Base-by-base conservation (phyloP, 2,797 vertebrate species). In the Enteromius trimaculatus region DNA sequence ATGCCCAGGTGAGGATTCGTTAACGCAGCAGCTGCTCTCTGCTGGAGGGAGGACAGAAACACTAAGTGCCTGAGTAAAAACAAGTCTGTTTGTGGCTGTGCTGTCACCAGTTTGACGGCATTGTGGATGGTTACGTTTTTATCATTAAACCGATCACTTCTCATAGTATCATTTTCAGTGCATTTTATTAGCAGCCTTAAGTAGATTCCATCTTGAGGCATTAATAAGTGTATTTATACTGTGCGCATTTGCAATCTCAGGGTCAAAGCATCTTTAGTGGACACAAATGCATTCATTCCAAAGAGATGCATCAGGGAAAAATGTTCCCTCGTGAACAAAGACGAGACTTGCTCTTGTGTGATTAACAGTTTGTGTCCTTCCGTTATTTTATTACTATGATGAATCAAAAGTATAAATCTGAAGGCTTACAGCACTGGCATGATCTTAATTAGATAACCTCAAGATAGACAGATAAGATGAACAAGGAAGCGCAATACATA, bases 1-100 rank as follows among this genome's bases (percentile, higher is more conserved):
- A 90, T 96, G 86, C 96, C 96, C 85, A 98, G 97, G 96, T 97
- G 96, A 81, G 66, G 39, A 3, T 60, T 31, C 3, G 3, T 23
- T 13, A 34, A 26, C 1, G 5, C 23, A n/a, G 2, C 1, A 39
- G 34, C 29, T 19, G 53, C 37, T 65, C 37, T 31, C 74, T 78
- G 71, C 21, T 75, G 37, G 21, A 34, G 76, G 81, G 26, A 76
- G 14, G 44, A 74, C 77, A 79, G 72, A 85, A 68, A 83, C 79
- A 86, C 71, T 65, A 86, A 88, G 87, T 88, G 85, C 87, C 87
- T 86, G 79, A 39, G 71, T 37, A 72, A 49, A 74, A 47, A 49
- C 66, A 47, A 85, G 58, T 49, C 37, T 81, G 13, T 51, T 49
- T 42, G 70, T 65, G 37, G 47, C 55, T 72, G 58, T 31, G 79